Base-by-base conservation (phyloP, 2,797 vertebrate species). In the Rhodeus uyekii region DNA sequence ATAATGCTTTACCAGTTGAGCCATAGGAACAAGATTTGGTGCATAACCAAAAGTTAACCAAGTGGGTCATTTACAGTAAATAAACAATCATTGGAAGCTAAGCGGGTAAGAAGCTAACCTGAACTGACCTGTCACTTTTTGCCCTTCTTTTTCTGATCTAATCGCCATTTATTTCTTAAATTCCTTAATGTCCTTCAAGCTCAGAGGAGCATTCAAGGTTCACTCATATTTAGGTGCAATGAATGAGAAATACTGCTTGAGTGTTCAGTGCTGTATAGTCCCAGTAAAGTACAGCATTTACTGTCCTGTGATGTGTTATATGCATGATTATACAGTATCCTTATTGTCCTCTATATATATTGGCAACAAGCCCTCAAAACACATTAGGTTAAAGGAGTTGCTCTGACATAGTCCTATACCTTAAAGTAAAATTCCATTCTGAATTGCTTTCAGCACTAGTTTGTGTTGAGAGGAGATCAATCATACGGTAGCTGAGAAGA, bases 11-110 rank as follows among this genome's bases (percentile, higher is more conserved):
- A n/a, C n/a, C n/a, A 76, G 19, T 75, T 42, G 9, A 29, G 36
- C 9, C 14, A 22, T 13, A 24, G 7, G n/a, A n/a, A n/a, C n/a
- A n/a, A n/a, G n/a, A 18, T 13, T 77, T 4, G 5, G 5, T 44
- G 5, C 36, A 34, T 48, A 48, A n/a, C n/a, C n/a, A n/a, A n/a
- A n/a, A n/a, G n/a, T n/a, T 24, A 64, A 46, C 8, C 61, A 48
- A 65, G 13, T 3, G 9, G 14, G 76, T 50, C 10, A 48, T 65
- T 78, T 65, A 78, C 46, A 27, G 44, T 78, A 67, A 78, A 78
- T 53, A 53, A 78, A 65, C 29, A 6, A 61, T 61, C 14, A 48
- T 24, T 24, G 29, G 13, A 48, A 65, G 76, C 44, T 77, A 36
- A 50, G 75, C 4, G 24, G 55, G 19, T 76, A n/a, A 32, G 58